Conservation (phyloP, 2,797 vertebrate genomes). For the Myotis findleyi region DNA sequence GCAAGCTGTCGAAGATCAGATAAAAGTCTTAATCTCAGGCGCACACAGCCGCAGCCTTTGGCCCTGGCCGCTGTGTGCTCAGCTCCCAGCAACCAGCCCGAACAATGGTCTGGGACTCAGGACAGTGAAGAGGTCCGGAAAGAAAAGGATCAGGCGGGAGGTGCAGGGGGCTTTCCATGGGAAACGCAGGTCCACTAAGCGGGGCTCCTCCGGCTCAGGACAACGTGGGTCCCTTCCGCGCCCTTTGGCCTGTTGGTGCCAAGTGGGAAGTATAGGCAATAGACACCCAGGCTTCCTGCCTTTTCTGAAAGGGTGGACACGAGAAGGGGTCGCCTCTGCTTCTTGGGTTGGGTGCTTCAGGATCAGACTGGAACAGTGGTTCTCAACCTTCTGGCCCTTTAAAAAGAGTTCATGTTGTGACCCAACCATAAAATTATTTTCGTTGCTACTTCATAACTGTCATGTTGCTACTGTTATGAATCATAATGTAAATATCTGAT, state of each 20-base stretch:
- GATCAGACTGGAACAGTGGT: background rate
- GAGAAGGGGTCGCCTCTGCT: background rate
- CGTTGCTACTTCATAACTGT: no score
- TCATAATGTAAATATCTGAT: no score
- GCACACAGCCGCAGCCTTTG: constrained; percentile 33
- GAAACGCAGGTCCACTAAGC: background rate
- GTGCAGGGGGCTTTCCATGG: background rate
- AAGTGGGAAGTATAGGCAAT: background rate
- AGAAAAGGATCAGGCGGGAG: background rate
- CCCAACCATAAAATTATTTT: no score
- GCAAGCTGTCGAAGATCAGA: constrained; percentile 72
- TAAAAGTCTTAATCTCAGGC: constrained; percentile 76
- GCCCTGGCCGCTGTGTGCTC: background rate
- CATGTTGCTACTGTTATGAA: no score
- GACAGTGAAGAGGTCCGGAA: background rate
- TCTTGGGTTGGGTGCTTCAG: background rate
- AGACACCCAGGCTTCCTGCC: background rate
- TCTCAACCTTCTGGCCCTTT: no score
- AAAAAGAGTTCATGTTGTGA: no score
- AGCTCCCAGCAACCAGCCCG: constrained; percentile 9
- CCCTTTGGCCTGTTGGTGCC: background rate
- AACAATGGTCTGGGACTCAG: constrained; percentile 12
- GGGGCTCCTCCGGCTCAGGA: background rate
- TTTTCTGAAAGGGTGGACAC: background rate
- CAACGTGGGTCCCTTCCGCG: background rate